Evolutionary conservation across 92 coral and sea anemone genomes (phyloP).

Genomic region (Phymanthus crucifer): DNA sequence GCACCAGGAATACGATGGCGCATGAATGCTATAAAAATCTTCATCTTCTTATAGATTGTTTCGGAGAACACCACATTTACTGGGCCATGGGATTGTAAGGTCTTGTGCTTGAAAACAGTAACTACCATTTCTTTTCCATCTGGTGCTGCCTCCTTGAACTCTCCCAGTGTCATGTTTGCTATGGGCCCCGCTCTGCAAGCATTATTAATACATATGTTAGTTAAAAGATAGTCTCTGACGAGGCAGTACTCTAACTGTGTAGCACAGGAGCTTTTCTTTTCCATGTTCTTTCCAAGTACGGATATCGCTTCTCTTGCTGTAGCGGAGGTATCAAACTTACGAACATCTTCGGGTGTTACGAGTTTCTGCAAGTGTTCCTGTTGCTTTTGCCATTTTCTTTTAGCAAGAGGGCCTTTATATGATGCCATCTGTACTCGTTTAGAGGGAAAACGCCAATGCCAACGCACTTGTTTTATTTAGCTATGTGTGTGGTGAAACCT

Average conservation of each 20-base stretch:
- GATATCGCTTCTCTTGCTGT: conserved; percentile 32
- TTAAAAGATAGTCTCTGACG: conserved; percentile 37
- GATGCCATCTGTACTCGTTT: conserved; percentile 27
- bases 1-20: conserved; percentile 37
- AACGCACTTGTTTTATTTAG: conserved; percentile 41
- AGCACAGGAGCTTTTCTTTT: conserved; percentile 14
- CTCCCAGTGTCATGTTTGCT: conserved; percentile 54
- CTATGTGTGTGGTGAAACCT: no score
- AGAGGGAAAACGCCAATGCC: no score
- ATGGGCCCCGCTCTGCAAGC: conserved; percentile 56
- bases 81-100: conserved; percentile 23
- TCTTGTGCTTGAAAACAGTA: conserved; percentile 45
- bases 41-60: conserved; percentile 26
- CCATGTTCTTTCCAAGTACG: conserved; percentile 29
- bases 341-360: conserved; percentile 45
- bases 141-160: conserved; percentile 36
- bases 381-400: conserved; percentile 50
- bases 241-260: conserved; percentile 37
- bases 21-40: conserved; percentile 29
- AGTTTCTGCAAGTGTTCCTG: conserved; percentile 43
- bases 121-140: conserved; percentile 45
- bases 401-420: conserved; percentile 26
- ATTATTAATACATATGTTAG: conserved; percentile 44
- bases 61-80: conserved; percentile 36
- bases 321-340: conserved; percentile 33